These are phyloP conservation scores for Amblyopsis hoosieri DNA, from an alignment of 2,797 vertebrate genomes.

Conservation along the genomic window DNA sequence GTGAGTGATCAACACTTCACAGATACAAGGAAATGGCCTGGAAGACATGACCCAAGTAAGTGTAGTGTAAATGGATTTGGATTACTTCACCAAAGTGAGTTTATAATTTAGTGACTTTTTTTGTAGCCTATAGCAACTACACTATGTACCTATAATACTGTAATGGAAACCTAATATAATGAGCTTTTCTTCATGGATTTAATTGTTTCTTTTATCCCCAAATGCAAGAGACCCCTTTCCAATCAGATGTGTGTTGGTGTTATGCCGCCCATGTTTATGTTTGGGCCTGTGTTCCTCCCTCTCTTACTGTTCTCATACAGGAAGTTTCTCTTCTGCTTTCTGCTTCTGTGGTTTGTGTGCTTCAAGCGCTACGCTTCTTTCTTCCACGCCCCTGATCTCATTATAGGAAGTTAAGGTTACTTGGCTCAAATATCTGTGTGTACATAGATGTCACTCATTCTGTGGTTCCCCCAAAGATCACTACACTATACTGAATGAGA, in stretches of 20 bases:
- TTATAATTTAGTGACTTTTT: neutral
- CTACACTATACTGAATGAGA: constrained; percentile 10
- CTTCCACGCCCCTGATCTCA: constrained; percentile 50
- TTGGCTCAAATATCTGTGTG: constrained; percentile 15
- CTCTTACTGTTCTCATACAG: constrained; percentile 68
- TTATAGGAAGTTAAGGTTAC: constrained; percentile 21
- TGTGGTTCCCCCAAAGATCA: neutral
- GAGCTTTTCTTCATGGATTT: neutral
- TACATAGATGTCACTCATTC: constrained; percentile 9
- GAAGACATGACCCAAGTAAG: neutral
- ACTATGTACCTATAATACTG: neutral
- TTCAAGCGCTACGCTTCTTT: constrained; percentile 61
- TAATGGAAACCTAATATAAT: too few species aligned
- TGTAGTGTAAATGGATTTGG: neutral
- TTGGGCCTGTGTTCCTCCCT: constrained; percentile 44
- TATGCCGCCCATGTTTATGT: constrained; percentile 29
- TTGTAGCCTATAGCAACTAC: neutral
- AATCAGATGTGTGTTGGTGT: too few species aligned
- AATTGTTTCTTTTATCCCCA: too few species aligned
- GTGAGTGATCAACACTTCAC: neutral
- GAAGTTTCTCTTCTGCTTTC: constrained; percentile 83
- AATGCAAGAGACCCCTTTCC: too few species aligned
- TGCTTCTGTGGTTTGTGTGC: constrained; percentile 74
- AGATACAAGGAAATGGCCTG: neutral
- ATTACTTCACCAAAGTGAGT: neutral